phyloP scores from a whole-genome alignment of 2,888 invertebrate genomes.

The Dascillus cervinus region DNA sequence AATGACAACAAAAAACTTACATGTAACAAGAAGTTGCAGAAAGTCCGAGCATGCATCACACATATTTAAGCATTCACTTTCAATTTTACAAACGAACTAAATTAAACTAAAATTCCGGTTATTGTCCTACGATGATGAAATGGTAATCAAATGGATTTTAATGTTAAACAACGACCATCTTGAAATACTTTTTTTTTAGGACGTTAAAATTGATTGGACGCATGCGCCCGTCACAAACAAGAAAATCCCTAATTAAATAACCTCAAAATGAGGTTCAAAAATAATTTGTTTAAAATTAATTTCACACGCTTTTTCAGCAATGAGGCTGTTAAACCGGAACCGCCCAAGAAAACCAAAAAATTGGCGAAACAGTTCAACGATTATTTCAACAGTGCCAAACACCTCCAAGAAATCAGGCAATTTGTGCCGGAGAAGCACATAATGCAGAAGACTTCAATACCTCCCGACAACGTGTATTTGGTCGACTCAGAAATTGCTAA shows the following conservation, averaged over 20 bases:
- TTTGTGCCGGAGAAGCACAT: too few species aligned
- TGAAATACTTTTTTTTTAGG: conserved; percentile 30
- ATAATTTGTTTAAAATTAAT: too few species aligned
- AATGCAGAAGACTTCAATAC: too few species aligned
- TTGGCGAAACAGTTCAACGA: not conserved
- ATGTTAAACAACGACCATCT: conserved; percentile 39
- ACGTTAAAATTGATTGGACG: too few species aligned
- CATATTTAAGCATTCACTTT: conserved; percentile 47
- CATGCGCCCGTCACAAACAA: too few species aligned
- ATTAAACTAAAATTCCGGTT: conserved; percentile 9
- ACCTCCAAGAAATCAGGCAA: too few species aligned
- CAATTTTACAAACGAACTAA: conserved; percentile 20
- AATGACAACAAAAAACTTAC: too few species aligned
- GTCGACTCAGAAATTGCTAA: conserved; percentile 13
- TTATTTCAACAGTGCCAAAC: too few species aligned
- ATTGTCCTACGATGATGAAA: not conserved
- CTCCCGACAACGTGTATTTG: conserved; percentile 17
- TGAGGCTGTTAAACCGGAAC: not conserved
- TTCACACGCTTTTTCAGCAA: not conserved
- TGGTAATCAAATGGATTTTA: conserved; percentile 18
- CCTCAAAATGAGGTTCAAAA: conserved; percentile 12
- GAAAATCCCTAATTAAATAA: too few species aligned
- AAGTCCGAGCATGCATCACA: conserved; percentile 95
- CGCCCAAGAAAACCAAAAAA: conserved; percentile 2
- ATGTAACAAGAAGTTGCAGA: conserved; percentile 80